Conservation (phyloP, 2,888 invertebrate genomes). For the Zelleria hepariella region DNA sequence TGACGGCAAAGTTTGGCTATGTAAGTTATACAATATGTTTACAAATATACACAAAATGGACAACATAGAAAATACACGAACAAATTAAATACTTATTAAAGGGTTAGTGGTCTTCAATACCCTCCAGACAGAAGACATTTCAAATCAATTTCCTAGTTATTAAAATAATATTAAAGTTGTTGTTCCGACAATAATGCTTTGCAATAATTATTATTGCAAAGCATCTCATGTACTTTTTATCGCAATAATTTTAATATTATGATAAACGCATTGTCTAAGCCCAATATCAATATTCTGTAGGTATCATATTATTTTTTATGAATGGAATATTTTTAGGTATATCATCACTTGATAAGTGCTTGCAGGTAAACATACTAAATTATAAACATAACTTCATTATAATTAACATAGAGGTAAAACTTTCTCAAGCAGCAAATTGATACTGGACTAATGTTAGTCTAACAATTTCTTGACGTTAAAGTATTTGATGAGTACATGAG, state of each 20-base stretch:
- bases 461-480: too few species aligned
- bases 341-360: constrained; percentile 13
- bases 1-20: constrained; percentile 74
- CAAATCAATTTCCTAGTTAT: too few species aligned
- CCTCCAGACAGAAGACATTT: too few species aligned
- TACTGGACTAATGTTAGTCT: too few species aligned
- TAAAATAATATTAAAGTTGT: neutral
- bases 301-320: constrained; percentile 16
- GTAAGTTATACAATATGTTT: constrained; percentile 36
- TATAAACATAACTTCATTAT: too few species aligned
- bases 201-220: neutral
- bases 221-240: neutral
- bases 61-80: constrained; percentile 7
- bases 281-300: neutral
- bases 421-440: too few species aligned
- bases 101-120: neutral
- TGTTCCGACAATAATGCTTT: too few species aligned
- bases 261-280: constrained; percentile 2
- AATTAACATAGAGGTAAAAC: too few species aligned
- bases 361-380: constrained; percentile 13
- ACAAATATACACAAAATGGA: neutral
- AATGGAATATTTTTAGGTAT: constrained; percentile 23
- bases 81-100: constrained; percentile 11
- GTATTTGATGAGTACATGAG: too few species aligned
- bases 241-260: constrained; percentile 6